Percentiles rank a stretch among this genome's conserved stretches.
These are phyloP conservation scores for Euthynnus affinis DNA, from an alignment of 2,797 vertebrate genomes.

Conservation along the genomic window DNA sequence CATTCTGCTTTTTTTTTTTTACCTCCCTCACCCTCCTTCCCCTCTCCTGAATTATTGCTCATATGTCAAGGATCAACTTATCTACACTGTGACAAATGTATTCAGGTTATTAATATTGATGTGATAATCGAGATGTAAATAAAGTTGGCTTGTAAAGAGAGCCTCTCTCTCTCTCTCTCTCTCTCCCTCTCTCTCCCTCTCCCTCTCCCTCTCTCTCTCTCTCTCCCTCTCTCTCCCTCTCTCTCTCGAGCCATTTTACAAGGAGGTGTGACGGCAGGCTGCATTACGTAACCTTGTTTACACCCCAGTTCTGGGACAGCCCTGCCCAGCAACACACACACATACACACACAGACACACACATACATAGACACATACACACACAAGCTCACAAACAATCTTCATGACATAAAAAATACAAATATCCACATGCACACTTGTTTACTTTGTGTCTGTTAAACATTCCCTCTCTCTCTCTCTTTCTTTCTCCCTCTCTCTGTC, in stretches of 20 bases:
- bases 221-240: conserved; percentile 18
- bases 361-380: conserved; percentile 47
- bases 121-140: not conserved
- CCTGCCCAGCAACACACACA: conserved; percentile 41
- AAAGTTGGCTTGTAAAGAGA: conserved; percentile 6
- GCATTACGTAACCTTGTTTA: conserved; percentile 86
- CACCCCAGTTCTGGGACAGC: conserved; percentile 74
- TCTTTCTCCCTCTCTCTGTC: no score
- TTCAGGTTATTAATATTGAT: not conserved
- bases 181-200: no score
- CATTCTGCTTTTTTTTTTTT: not conserved
- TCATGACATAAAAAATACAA: conserved; percentile 2
- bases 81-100: not conserved
- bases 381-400: conserved; percentile 27
- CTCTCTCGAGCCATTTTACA: conserved; percentile 56
- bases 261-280: conserved; percentile 73
- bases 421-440: not conserved
- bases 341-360: conserved; percentile 33
- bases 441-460: not conserved
- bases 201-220: no score
- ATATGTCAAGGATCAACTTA: rapidly evolving
- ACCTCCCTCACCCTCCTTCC: no score
- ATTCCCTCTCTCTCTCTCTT: not conserved
- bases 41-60: not conserved
- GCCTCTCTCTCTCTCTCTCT: not conserved